A percentile compares a stretch with the other conserved stretches of the same genome.
phyloP scores from a whole-genome alignment of 2,113 vertebrate species.

The Beaufortia kweichowensis region DNA sequence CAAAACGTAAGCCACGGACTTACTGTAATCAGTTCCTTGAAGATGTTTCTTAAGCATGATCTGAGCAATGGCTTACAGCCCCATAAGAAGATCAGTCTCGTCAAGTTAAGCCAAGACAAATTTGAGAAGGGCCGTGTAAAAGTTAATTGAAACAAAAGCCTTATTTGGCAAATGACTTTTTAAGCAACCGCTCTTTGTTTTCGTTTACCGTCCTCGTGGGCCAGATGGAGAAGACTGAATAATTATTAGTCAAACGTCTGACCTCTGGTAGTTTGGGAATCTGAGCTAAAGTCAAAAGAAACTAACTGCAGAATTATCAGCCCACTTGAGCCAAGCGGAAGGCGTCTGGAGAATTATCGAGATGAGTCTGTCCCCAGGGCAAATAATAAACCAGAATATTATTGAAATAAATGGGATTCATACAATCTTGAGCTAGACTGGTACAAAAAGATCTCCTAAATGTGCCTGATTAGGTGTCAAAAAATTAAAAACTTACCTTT shows the following conservation, averaged over 20 bases:
- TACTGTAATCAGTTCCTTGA: conserved; percentile 43
- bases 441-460: neutral
- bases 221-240: conserved; percentile 21
- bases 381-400: conserved; percentile 1
- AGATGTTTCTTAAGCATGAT: conserved; percentile 19
- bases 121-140: neutral
- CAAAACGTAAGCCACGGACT: conserved; percentile 62
- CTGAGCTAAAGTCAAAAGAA: conserved; percentile 19
- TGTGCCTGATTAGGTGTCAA: neutral
- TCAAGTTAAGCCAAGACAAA: conserved; percentile 25
- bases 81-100: conserved; percentile 18
- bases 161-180: conserved; percentile 4
- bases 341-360: conserved; percentile 16
- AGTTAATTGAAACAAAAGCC: conserved; percentile 48
- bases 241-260: conserved; percentile 1
- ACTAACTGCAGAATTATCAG: conserved; percentile 10
- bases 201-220: neutral
- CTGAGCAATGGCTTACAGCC: conserved; percentile 24
- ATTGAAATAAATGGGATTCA: neutral
- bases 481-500: no score
- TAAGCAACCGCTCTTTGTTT: conserved; percentile 20
- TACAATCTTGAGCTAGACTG: neutral
- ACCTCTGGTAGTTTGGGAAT: neutral
- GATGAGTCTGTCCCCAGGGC: conserved; percentile 37
- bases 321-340: conserved; percentile 17